Percentiles rank a stretch among this genome's conserved stretches.
These are phyloP conservation scores for Ceratina japonica DNA, from an alignment of 1,140 invertebrate species.

Conservation along the genomic window DNA sequence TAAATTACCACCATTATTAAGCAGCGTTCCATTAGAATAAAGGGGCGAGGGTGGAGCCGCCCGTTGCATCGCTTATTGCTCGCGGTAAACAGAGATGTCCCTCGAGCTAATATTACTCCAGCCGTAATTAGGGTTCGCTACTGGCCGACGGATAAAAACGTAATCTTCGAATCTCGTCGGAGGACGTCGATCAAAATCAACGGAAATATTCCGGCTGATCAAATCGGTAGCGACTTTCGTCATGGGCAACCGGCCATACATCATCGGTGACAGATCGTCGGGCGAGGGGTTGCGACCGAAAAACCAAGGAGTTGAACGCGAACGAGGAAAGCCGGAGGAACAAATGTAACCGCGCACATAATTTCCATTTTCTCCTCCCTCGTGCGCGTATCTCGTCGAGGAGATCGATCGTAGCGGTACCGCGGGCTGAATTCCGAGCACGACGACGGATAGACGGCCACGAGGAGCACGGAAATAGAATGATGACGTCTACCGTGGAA, in stretches of 20 bases:
- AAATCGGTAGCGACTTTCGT: not conserved
- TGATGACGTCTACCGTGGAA: conserved; percentile 56
- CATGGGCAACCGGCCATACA: not conserved
- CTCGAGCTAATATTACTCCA: not conserved
- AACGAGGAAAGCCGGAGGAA: conserved; percentile 18
- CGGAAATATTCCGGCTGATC: not conserved
- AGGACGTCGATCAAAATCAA: not conserved
- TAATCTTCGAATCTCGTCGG: not conserved
- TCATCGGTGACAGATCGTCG: conserved; percentile 32
- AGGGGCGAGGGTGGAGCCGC: not conserved
- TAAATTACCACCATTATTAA: conserved; percentile 33
- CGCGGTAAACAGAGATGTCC: not conserved
- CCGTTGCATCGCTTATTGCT: not conserved
- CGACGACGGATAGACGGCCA: conserved; percentile 34
- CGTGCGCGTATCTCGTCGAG: conserved; percentile 20
- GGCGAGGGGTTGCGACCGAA: too few relatives aligned
- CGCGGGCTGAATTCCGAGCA: conserved; percentile 50
- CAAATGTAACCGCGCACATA: conserved; percentile 47
- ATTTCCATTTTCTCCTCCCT: conserved; percentile 52
- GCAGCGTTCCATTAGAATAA: conserved; percentile 17
- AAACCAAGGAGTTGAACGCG: not conserved
- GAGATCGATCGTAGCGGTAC: conserved; percentile 51
- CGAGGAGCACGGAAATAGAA: conserved; percentile 53
- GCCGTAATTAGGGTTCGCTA: not conserved
- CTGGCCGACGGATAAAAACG: not conserved